Conservation (phyloP, 2,113 vertebrate species). For the Leiothrix lutea region DNA sequence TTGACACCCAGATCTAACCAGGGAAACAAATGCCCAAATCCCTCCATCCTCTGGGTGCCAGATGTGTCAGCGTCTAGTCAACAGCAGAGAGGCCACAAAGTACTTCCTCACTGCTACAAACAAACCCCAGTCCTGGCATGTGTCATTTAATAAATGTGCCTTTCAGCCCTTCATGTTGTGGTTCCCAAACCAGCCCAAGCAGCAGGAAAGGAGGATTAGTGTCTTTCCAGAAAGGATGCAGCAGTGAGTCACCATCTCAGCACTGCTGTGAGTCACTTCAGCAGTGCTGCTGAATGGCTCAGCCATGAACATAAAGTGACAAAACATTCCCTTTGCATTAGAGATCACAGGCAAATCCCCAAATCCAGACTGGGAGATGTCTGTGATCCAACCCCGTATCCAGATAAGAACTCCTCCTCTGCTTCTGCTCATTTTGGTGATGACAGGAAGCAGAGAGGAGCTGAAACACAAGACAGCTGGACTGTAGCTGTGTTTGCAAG, state of each 20-base stretch:
- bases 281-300: background rate
- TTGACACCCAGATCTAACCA: slow-evolving; percentile 23
- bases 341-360: background rate
- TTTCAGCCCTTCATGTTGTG: slow-evolving; percentile 23
- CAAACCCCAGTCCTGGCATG: background rate
- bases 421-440: background rate
- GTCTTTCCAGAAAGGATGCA: slow-evolving; percentile 58
- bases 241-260: slow-evolving; percentile 53
- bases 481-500: background rate
- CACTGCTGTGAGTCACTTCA: slow-evolving; percentile 42
- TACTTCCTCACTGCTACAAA: background rate
- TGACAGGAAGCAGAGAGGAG: background rate
- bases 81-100: slow-evolving; percentile 6
- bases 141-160: slow-evolving; percentile 24
- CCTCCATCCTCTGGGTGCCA: slow-evolving; percentile 4
- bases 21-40: background rate
- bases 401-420: background rate
- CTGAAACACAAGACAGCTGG: background rate
- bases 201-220: slow-evolving; percentile 57
- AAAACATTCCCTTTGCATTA: slow-evolving; percentile 31
- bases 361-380: background rate
- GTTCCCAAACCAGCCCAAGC: slow-evolving; percentile 38
- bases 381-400: background rate
- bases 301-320: background rate
- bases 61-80: slow-evolving; percentile 41